phyloP scores from a whole-genome alignment of 92 coral and sea anemone genomes.

The Epizoanthus illoricatus region DNA sequence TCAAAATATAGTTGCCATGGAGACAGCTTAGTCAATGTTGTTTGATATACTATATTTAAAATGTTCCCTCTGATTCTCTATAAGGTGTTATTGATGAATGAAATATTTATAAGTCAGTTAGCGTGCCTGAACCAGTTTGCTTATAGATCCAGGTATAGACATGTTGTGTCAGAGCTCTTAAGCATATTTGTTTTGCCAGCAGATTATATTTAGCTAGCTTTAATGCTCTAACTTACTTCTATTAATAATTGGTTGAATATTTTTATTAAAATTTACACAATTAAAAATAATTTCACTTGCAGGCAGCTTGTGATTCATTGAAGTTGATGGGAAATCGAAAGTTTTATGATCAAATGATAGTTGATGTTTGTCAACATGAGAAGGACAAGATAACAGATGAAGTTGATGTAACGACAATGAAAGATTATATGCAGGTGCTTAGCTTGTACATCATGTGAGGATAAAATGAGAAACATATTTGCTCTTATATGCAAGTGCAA shows the following conservation, averaged over 20 bases:
- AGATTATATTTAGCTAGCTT: no score
- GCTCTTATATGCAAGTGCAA: neutral
- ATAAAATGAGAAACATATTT: neutral
- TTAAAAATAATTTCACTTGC: neutral
- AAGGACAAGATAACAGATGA: slow-evolving; percentile 97
- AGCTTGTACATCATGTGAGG: neutral
- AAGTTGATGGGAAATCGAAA: slow-evolving; percentile 95
- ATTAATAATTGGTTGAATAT: no score
- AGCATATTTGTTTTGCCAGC: no score
- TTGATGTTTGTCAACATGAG: slow-evolving; percentile 90
- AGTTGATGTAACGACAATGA: slow-evolving; percentile 94
- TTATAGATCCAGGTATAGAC: no score
- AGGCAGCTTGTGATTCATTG: slow-evolving; percentile 97
- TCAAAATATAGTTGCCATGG: no score
- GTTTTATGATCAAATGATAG: slow-evolving; percentile 92
- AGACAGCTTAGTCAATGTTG: no score
- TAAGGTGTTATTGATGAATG: no score
- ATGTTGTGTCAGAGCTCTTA: no score
- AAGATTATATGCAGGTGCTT: slow-evolving; percentile 94
- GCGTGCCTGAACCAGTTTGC: no score
- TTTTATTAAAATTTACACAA: neutral
- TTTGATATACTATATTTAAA: no score
- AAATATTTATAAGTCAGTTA: no score
- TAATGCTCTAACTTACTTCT: no score
- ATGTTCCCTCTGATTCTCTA: neutral